phyloP scores from a whole-genome alignment of 2,888 invertebrate species.

The Drosophila pseudotalamancana region DNA sequence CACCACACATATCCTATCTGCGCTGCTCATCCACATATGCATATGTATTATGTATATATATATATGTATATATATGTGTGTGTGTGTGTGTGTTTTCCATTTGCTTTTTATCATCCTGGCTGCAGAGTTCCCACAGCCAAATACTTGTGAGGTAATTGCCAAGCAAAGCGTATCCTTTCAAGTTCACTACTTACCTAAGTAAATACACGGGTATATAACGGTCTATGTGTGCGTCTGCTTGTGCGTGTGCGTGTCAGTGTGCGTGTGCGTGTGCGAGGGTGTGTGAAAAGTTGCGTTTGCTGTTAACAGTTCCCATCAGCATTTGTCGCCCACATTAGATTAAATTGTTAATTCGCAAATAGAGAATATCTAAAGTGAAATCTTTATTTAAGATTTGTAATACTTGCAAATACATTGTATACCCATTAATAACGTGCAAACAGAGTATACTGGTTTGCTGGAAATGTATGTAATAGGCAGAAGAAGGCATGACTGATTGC shows the following conservation, averaged over 20 bases:
- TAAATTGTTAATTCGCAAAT: no score
- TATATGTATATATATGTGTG: neutral
- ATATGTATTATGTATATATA: neutral
- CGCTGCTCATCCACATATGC: constrained; percentile 28
- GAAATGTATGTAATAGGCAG: no score
- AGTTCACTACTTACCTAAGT: constrained; percentile 57
- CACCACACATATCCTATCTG: constrained; percentile 10
- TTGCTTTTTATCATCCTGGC: constrained; percentile 23
- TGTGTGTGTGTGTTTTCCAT: neutral
- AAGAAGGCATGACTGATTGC: no score
- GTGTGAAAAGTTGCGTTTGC: constrained; percentile 22
- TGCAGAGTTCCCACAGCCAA: constrained; percentile 38
- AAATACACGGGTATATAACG: constrained; percentile 34
- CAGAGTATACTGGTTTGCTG: no score
- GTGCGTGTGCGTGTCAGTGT: neutral
- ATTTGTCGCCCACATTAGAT: constrained; percentile 5
- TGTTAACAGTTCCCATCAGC: no score
- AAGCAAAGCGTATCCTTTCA: constrained; percentile 57
- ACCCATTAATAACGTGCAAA: no score
- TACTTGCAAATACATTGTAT: no score
- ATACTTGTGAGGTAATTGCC: constrained; percentile 50
- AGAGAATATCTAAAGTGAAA: no score
- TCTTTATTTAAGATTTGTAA: no score
- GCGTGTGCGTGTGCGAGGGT: constrained; percentile 15
- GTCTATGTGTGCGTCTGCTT: neutral